These are phyloP conservation scores for Centropyge bicolor DNA, from an alignment of 2,797 vertebrate genomes.

Conservation along the genomic window DNA sequence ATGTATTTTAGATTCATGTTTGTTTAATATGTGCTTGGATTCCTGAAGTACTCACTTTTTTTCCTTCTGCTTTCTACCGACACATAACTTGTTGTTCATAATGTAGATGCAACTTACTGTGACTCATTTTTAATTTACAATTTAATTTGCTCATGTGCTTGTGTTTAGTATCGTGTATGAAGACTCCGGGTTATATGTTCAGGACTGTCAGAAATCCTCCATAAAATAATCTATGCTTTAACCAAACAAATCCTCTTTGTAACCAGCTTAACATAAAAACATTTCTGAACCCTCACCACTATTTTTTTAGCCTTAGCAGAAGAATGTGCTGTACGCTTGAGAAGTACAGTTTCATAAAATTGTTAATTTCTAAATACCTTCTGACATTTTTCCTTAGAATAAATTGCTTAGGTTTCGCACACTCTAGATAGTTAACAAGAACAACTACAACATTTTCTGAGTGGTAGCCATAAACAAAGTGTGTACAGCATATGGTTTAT, in stretches of 20 bases:
- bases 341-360: no score
- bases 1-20: background rate
- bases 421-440: background rate
- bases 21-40: background rate
- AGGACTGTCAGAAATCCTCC: background rate
- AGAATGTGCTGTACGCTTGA: no score
- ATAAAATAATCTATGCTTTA: background rate
- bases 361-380: no score
- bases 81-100: background rate
- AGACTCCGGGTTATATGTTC: background rate
- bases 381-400: background rate
- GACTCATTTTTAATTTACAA: background rate
- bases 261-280: background rate
- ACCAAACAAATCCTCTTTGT: background rate
- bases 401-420: background rate
- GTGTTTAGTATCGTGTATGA: background rate
- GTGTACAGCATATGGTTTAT: background rate
- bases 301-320: background rate
- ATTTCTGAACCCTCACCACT: background rate
- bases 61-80: background rate
- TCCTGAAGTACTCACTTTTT: background rate
- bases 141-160: background rate
- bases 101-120: background rate
- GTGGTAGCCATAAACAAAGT: background rate
- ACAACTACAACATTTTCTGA: background rate